Conservation (phyloP, 2,888 invertebrate species). For the Cerastis rubricosa region DNA sequence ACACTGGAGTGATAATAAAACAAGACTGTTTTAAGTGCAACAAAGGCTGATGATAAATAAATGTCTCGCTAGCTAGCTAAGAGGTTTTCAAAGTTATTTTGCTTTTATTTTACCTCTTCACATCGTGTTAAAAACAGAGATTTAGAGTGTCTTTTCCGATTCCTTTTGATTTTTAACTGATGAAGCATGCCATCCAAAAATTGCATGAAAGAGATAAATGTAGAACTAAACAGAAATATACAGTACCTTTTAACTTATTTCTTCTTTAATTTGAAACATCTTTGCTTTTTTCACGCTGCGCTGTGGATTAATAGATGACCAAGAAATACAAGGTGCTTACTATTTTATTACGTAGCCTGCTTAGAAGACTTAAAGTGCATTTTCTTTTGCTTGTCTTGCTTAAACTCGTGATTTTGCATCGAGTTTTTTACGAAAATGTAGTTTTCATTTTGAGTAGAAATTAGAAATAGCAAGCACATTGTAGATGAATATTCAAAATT, state of each 20-base stretch:
- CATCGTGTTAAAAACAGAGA: neutral
- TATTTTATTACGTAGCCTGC: conserved; percentile 30
- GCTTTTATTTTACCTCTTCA: neutral
- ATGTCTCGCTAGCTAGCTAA: neutral
- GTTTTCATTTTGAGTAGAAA: conserved; percentile 27
- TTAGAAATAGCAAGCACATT: conserved; percentile 44
- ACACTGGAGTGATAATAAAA: no score
- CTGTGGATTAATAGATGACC: conserved; percentile 54
- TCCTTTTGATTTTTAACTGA: neutral
- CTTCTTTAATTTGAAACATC: conserved; percentile 14
- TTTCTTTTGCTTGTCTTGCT: conserved; percentile 10
- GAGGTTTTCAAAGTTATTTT: neutral
- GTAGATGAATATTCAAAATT: conserved; percentile 6
- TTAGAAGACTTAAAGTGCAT: conserved; percentile 17
- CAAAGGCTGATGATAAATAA: neutral
- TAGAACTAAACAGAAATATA: neutral
- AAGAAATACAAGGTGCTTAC: conserved; percentile 62
- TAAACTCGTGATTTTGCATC: neutral
- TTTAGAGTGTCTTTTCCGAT: neutral
- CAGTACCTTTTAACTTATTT: neutral
- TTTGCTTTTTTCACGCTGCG: conserved; percentile 64
- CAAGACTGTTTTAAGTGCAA: neutral
- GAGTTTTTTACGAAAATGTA: conserved; percentile 11
- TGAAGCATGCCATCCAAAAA: neutral
- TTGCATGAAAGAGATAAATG: neutral